Evolutionary conservation across 2,113 vertebrate genomes (phyloP), one percentile per base, ranked within the genome.

Genomic region (Charadrius vociferus): DNA sequence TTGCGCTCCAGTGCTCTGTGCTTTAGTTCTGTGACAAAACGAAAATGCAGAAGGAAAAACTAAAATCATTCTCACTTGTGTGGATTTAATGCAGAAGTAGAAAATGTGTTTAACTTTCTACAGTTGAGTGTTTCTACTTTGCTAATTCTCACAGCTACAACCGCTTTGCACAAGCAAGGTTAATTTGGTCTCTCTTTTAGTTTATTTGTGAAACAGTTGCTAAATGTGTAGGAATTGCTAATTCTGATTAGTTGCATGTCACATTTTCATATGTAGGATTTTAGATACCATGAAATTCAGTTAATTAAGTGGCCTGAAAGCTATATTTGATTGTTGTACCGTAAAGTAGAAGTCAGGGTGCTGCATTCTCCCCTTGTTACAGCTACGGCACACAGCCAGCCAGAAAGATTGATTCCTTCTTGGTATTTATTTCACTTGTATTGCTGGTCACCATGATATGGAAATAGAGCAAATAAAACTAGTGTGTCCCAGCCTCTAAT

Each of bases 371-470:
- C 47, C 9, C 6, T 59, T 34, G 16, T 36, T 56, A 65, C 18
- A 7, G 3, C 14, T 53, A 6, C 0, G 3, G 22, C 55, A 67
- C 27, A 8, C 5, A 34, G 13, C 5, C 23, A 56, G 5, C 15
- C n/a, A 22, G 36, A 43, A 41, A 67, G 24, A 36, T 85, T 9
- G 11, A 10, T 74, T 81, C 12, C 29, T 72, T 47, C 70, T 39
- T n/a, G 20, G 13, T 41, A 30, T 22, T 79, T 67, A 27, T 50
- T 79, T 36, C 4, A 45, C 58, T 82, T 58, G 12, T 53, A 22
- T 39, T 68, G 8, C 24, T 22, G 26, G 27, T 70, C 41, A 29
- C 15, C 0, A 0, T 56, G 9, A 61, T 30, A 24, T 7, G 18
- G 45, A 70, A 70, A 14, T 27, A 87, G 18, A 87, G 24, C 34